Evolutionary conservation across 2,888 invertebrate genomes (phyloP).

Genomic region (Calameuta idolon): DNA sequence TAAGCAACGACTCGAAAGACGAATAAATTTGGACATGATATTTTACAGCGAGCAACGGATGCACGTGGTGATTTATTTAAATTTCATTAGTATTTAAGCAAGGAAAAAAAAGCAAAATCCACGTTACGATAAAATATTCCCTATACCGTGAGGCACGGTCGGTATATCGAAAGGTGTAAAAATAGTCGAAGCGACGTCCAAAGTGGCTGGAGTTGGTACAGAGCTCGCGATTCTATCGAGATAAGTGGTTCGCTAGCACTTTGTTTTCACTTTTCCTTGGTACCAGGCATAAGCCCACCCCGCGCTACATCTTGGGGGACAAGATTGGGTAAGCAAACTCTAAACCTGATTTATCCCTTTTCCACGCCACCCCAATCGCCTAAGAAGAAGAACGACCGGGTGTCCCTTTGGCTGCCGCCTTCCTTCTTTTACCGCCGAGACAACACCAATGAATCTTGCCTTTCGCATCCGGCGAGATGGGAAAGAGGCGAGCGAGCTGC

Average conservation of each 20-base stretch:
- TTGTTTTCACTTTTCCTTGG: conserved; percentile 5
- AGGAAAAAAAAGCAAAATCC: background rate
- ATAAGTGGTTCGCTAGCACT: background rate
- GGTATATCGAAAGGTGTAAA: background rate
- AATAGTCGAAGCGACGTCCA: background rate
- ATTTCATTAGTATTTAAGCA: background rate
- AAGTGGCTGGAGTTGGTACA: background rate
- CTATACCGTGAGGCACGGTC: background rate
- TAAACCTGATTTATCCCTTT: conserved; percentile 9
- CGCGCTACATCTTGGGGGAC: background rate
- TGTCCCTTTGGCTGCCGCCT: conserved; percentile 2
- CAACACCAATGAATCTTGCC: conserved; percentile 10
- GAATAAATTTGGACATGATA: background rate
- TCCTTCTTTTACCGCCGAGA: background rate
- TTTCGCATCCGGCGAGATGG: background rate
- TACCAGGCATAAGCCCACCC: conserved; percentile 2
- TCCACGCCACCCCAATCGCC: conserved; percentile 10
- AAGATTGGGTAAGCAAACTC: conserved; percentile 10
- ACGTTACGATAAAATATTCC: background rate
- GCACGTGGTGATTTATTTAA: background rate
- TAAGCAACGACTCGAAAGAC: background rate
- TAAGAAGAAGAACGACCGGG: conserved; percentile 9
- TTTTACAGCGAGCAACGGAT: background rate
- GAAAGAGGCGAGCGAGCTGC: background rate
- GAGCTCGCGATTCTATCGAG: background rate